Base-by-base conservation (phyloP, 2,113 vertebrate species). In the Toxotes jaculatrix region DNA sequence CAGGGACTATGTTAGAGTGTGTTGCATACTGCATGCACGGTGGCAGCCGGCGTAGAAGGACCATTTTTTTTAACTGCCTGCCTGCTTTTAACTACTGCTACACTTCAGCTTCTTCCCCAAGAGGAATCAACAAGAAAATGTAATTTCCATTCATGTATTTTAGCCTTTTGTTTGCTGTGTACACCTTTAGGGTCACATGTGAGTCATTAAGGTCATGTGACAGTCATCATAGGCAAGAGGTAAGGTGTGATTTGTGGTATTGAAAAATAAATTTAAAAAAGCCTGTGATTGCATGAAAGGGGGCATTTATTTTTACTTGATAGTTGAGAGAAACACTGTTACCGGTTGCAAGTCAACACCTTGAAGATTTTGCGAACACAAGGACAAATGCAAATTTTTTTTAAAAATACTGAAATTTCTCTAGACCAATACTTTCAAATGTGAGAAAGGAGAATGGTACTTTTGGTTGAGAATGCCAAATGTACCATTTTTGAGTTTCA, bases 1-100 rank as follows among this genome's bases (percentile, higher is more conserved):
- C n/a, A 10, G 86, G 90, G 84, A 85, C 75, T 36, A 5, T 57
- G 78, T 79, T 55, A 59, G 69, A 69, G 63, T 31, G 74, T 57
- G 67, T 47, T 77, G 77, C 70, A 61, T 81, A 69, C 32, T 78
- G 85, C 69, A 77, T 71, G 74, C 72, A 76, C 68, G 71, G 32
- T 72, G 72, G 68, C 84, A 82, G 82, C 45, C 5, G 1, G 21
- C 31, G 68, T 53, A 32, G 27, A 34, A 83, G 51, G 60, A 16
- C 34, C 40, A 34, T 56, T 81, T 77, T 79, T 66, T 68, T 68
- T 57, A 73, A 64, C 45, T 31, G 23, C 21, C 62, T 79, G 53
- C 45, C 77, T 62, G 79, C 27, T 27, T 56, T 70, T 51, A 75
- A 77, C 49, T 60, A 11, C 63, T 7, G 47, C 56, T 65, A 38